phyloP scores from a whole-genome alignment of 2,113 vertebrate species.

The Tichodroma muraria region DNA sequence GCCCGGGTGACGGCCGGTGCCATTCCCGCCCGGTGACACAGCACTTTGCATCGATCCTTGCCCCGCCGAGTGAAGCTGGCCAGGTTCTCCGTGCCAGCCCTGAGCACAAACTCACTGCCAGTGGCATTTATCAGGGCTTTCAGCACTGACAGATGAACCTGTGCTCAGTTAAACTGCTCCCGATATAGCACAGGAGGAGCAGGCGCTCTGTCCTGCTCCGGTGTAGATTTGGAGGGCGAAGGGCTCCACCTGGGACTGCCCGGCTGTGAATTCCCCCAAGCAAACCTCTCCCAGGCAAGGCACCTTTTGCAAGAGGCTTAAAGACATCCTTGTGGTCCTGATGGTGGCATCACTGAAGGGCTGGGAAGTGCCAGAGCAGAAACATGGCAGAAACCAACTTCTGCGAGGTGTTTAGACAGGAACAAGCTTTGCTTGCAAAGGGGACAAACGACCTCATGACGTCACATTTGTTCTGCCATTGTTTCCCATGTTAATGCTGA shows the following conservation, averaged over 20 bases:
- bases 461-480: not conserved
- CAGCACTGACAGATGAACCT: conserved; percentile 5
- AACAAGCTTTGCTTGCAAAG: not conserved
- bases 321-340: conserved; percentile 48
- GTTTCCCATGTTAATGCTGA: not conserved
- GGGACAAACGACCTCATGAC: not conserved
- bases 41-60: conserved; percentile 51
- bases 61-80: conserved; percentile 1
- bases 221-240: not conserved
- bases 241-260: not conserved
- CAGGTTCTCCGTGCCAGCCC: conserved; percentile 39
- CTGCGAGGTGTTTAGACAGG: not conserved
- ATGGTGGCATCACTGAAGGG: not conserved
- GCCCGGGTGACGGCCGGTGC: conserved; percentile 36
- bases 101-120: not conserved
- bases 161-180: not conserved
- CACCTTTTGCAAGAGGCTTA: conserved; percentile 4
- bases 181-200: not conserved
- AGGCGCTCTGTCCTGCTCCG: not conserved
- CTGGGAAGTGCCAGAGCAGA: not conserved
- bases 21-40: conserved; percentile 60
- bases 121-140: conserved; percentile 54
- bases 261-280: not conserved
- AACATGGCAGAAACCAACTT: not conserved
- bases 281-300: conserved; percentile 18